phyloP scores from a whole-genome alignment of 2,888 invertebrate species.

The Heliconius charithonia region DNA sequence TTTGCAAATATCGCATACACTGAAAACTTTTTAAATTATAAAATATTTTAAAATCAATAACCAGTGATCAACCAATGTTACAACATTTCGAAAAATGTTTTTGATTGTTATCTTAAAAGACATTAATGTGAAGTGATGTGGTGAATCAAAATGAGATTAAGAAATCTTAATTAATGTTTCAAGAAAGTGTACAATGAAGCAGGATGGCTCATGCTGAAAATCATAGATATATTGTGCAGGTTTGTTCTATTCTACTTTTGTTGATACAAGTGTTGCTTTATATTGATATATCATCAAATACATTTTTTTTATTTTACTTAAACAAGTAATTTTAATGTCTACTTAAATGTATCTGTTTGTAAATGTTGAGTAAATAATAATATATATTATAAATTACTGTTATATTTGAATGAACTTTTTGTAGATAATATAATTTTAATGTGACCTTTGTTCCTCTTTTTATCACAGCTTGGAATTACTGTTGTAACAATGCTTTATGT shows the following conservation, averaged over 20 bases:
- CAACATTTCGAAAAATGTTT: conserved; percentile 30
- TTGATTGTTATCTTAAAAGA: conserved; percentile 25
- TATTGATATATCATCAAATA: background rate
- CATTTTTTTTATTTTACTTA: too few relatives aligned
- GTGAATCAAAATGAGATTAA: conserved; percentile 59
- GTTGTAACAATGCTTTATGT: conserved; percentile 20
- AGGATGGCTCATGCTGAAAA: conserved; percentile 85
- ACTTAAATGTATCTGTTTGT: background rate
- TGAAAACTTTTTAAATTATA: background rate
- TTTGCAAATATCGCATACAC: conserved; percentile 35
- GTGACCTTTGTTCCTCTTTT: conserved; percentile 46
- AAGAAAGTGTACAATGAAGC: conserved; percentile 73
- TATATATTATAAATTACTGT: conserved; percentile 32
- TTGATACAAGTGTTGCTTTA: background rate
- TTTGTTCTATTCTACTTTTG: conserved; percentile 61
- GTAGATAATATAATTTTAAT: conserved; percentile 43
- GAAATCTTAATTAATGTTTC: conserved; percentile 55
- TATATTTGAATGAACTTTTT: conserved; percentile 40
- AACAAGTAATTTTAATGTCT: too few relatives aligned
- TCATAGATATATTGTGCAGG: conserved; percentile 90
- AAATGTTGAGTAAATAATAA: conserved; percentile 33
- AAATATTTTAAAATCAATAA: background rate
- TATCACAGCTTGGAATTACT: conserved; percentile 41
- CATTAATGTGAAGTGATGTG: conserved; percentile 34
- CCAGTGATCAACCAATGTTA: background rate